These are phyloP conservation scores for Glossosoma conforme DNA, from an alignment of 1,140 invertebrate genomes.

Conservation along the genomic window DNA sequence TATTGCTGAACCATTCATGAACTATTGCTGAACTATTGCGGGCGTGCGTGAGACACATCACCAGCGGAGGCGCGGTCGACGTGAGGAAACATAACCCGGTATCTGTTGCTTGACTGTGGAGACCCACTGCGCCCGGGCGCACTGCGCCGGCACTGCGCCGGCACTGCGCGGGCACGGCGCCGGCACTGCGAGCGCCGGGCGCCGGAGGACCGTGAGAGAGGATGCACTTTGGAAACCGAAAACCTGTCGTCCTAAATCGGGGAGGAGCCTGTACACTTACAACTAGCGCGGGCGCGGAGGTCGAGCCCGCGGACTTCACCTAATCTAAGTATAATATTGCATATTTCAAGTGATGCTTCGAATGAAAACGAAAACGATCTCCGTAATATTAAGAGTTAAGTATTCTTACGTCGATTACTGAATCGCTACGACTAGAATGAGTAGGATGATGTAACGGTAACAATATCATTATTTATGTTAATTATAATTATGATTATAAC, in stretches of 20 bases:
- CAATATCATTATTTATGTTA: constrained; percentile 23
- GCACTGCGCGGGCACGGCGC: constrained; percentile 10
- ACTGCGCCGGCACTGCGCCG: constrained; percentile 14
- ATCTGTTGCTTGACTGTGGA: constrained; percentile 19
- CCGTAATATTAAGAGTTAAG: constrained; percentile 17
- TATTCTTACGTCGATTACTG: constrained; percentile 25
- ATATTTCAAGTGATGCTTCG: constrained; percentile 15
- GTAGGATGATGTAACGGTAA: constrained; percentile 27
- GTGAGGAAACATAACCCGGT: constrained; percentile 43
- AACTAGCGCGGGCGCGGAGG: constrained; percentile 28
- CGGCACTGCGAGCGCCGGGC: constrained; percentile 16
- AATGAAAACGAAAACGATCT: constrained; percentile 23
- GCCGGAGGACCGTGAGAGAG: no score
- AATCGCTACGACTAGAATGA: constrained; percentile 25
- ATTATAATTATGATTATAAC: constrained; percentile 14
- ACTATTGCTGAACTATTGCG: no score
- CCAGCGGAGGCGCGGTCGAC: constrained; percentile 38
- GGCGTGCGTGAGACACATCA: constrained; percentile 4
- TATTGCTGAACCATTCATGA: no score
- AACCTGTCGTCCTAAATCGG: constrained; percentile 40
- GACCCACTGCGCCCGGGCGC: constrained; percentile 8
- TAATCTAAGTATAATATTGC: constrained; percentile 26
- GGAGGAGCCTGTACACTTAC: constrained; percentile 37
- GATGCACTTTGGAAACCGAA: constrained; percentile 43
- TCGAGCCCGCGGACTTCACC: constrained; percentile 29